Conservation (phyloP, 2,888 invertebrate genomes). For the Lasius fuliginosus region DNA sequence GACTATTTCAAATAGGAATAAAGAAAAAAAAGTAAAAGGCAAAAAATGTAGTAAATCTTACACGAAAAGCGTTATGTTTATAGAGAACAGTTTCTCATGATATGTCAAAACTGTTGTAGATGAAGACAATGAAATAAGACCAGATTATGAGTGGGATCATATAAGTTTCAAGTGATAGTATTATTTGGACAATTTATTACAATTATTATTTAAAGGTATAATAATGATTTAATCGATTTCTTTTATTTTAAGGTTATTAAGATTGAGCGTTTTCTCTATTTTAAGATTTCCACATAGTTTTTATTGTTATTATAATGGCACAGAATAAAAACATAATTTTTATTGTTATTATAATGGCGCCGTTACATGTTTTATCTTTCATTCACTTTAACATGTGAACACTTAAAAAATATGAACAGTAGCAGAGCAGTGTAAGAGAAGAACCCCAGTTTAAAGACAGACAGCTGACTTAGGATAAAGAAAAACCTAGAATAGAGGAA, state of each 20-base stretch:
- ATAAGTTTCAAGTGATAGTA: background rate
- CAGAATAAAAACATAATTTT: too few species aligned
- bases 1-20: background rate
- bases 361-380: too few species aligned
- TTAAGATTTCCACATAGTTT: too few species aligned
- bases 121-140: slow-evolving; percentile 13
- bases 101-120: slow-evolving; percentile 5
- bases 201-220: background rate
- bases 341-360: too few species aligned
- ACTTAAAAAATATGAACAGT: background rate
- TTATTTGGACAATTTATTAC: background rate
- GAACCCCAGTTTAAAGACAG: background rate
- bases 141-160: background rate
- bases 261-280: background rate
- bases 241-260: background rate
- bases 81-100: background rate
- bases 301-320: too few species aligned
- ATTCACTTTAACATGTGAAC: background rate
- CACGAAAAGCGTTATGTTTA: slow-evolving; percentile 7
- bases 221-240: background rate
- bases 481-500: background rate
- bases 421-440: background rate
- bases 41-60: slow-evolving; percentile 23
- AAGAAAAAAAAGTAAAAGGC: background rate
- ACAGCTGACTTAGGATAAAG: background rate